Conservation (phyloP, 2,888 invertebrate species). For the Alloplasta piceator region DNA sequence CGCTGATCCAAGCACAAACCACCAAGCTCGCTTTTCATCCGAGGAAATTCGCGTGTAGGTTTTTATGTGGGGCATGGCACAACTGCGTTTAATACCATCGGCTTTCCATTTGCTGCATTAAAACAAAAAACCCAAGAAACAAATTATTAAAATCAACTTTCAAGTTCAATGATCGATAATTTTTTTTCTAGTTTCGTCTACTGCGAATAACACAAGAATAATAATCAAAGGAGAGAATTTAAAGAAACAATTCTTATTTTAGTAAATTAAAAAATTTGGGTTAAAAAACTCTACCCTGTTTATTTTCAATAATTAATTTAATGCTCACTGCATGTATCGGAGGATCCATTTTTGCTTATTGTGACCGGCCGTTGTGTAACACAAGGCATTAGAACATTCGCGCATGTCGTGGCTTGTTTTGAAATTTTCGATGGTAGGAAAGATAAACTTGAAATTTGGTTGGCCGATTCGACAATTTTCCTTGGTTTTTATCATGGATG, state of each 20-base stretch:
- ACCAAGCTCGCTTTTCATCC: conserved; percentile 88
- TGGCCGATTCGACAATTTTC: conserved; percentile 80
- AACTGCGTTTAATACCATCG: conserved; percentile 87
- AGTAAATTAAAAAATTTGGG: too few relatives aligned
- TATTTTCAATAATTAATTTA: conserved; percentile 31
- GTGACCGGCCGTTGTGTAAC: conserved; percentile 91
- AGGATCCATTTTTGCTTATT: conserved; percentile 94
- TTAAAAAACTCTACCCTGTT: not conserved
- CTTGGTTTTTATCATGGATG: conserved; percentile 85
- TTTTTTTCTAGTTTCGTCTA: too few relatives aligned
- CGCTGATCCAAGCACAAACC: conserved; percentile 95
- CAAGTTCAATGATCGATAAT: not conserved
- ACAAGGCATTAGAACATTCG: conserved; percentile 94
- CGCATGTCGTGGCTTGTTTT: conserved; percentile 92
- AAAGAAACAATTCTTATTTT: too few relatives aligned
- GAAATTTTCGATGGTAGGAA: conserved; percentile 93
- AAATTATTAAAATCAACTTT: conserved; percentile 16
- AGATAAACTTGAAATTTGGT: conserved; percentile 88
- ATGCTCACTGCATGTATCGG: conserved; percentile 89
- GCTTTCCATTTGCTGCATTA: conserved; percentile 92
- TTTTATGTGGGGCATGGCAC: conserved; percentile 98
- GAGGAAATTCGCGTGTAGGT: conserved; percentile 92
- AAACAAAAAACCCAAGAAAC: not conserved
- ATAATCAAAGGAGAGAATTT: too few relatives aligned
- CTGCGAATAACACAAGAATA: too few relatives aligned